These are phyloP conservation scores for Dendrolimus houi DNA, from an alignment of 2,888 invertebrate species.

Conservation along the genomic window DNA sequence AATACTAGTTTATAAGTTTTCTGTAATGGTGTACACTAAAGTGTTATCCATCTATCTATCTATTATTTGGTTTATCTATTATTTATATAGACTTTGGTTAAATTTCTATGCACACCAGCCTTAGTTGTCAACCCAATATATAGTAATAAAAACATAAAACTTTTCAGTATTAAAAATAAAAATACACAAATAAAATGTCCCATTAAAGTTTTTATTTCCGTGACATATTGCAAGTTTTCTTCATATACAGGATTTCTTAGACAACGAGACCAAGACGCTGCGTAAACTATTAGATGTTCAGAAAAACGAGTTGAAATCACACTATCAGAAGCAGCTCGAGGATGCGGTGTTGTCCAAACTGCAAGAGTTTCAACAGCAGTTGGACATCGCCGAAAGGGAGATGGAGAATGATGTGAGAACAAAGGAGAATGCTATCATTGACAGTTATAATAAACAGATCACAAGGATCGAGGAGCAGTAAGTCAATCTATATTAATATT, in stretches of 20 bases:
- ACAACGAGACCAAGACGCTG: slow-evolving; percentile 69
- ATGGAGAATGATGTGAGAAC: slow-evolving; percentile 79
- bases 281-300: slow-evolving; percentile 77
- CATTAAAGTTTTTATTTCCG: too few relatives aligned
- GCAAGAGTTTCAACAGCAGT: slow-evolving; percentile 83
- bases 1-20: too few relatives aligned
- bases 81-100: too few relatives aligned
- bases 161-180: too few relatives aligned
- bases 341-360: slow-evolving; percentile 85
- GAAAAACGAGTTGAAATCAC: slow-evolving; percentile 81
- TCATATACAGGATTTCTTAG: slow-evolving; percentile 54
- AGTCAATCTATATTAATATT: slow-evolving; percentile 19
- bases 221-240: background rate
- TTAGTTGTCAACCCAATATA: too few relatives aligned
- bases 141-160: too few relatives aligned
- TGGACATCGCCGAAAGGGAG: slow-evolving; percentile 81
- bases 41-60: too few relatives aligned
- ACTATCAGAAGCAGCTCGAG: slow-evolving; percentile 89
- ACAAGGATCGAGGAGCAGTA: slow-evolving; percentile 78
- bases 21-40: too few relatives aligned
- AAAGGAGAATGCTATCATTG: slow-evolving; percentile 80
- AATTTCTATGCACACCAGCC: too few relatives aligned
- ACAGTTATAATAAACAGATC: slow-evolving; percentile 83
- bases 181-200: too few relatives aligned
- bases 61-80: too few relatives aligned